These are phyloP conservation scores for Homarus americanus DNA, from an alignment of 1,140 invertebrate species.

Conservation along the genomic window DNA sequence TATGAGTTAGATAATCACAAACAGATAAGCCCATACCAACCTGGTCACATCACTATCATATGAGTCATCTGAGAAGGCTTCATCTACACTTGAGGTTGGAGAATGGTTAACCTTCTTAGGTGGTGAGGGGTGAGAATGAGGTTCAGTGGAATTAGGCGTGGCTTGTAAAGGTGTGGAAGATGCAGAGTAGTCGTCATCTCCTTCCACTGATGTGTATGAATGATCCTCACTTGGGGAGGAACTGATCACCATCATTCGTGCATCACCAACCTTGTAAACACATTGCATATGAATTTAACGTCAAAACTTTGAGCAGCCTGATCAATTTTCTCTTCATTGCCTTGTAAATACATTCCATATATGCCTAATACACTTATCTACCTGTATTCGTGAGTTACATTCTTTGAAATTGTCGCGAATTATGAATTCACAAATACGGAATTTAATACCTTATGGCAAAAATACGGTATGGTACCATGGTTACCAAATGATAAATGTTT, in stretches of 20 bases:
- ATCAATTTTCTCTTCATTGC: no score
- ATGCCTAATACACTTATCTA: no score
- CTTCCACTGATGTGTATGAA: slow-evolving; percentile 82
- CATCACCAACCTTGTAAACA: slow-evolving; percentile 61
- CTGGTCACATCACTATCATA: slow-evolving; percentile 72
- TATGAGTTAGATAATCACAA: no score
- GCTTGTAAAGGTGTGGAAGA: neutral
- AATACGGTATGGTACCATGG: no score
- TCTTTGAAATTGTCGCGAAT: no score
- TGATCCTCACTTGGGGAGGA: slow-evolving; percentile 88
- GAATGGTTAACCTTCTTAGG: slow-evolving; percentile 75
- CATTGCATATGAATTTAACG: no score
- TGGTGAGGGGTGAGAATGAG: slow-evolving; percentile 57
- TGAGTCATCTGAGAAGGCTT: slow-evolving; percentile 77
- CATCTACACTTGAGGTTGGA: slow-evolving; percentile 78
- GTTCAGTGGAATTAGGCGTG: neutral
- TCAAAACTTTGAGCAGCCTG: no score
- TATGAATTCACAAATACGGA: no score
- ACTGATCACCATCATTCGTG: slow-evolving; percentile 83
- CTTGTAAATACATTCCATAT: no score
- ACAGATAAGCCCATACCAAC: slow-evolving; percentile 30
- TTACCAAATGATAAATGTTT: no score
- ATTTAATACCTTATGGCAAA: no score
- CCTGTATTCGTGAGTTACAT: no score
- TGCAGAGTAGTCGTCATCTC: slow-evolving; percentile 83